Base-by-base conservation (phyloP, 2,888 invertebrate species). In the Encarsia formosa region DNA sequence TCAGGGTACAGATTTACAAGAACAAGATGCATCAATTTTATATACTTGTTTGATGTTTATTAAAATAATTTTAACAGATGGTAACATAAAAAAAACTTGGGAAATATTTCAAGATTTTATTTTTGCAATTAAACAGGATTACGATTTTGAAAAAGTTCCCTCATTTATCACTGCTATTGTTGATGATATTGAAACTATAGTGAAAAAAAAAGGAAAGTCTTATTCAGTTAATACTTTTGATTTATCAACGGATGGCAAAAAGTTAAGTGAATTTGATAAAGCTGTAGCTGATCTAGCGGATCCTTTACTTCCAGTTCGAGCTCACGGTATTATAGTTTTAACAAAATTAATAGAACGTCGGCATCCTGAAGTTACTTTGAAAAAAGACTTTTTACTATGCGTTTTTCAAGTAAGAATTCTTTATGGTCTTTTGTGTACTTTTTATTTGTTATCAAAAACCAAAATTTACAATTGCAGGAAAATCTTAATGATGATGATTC, bases 401-500 rank as follows among this genome's bases (percentile, higher is more conserved):
- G 74, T 90, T 23, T 86, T 91, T 64, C 82, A 86, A 77, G 88
- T 87, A 74, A 66, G 63, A 68, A 42, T 19, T n/a, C n/a, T n/a
- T n/a, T n/a, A n/a, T n/a, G n/a, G n/a, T n/a, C n/a, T 41, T 24
- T 46, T 57, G 46, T 47, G 11, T 29, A 29, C 44, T 44, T 38
- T 41, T 49, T 37, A 11, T 34, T 26, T 11, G 8, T 35, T 23
- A 37, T 34, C 18, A 15, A 15, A 15, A 35, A 35, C 34, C 19
- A 64, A 56, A 65, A n/a, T 34, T 34, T 34, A 5, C 15, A 15
- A n/a, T 34, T 78, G 76, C 62, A 86, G 83, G 84, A 87, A 72
- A 85, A 86, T 74, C 70, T 93, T 1, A 83, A 82, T 66, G 81
- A 91, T 63, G 75, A 82, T 11, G 93, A 93, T 68, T 86, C 91